Evolutionary conservation across 2,888 invertebrate genomes (phyloP), one percentile per base, ranked within the genome.

Genomic region (Cerceris rybyensis): DNA sequence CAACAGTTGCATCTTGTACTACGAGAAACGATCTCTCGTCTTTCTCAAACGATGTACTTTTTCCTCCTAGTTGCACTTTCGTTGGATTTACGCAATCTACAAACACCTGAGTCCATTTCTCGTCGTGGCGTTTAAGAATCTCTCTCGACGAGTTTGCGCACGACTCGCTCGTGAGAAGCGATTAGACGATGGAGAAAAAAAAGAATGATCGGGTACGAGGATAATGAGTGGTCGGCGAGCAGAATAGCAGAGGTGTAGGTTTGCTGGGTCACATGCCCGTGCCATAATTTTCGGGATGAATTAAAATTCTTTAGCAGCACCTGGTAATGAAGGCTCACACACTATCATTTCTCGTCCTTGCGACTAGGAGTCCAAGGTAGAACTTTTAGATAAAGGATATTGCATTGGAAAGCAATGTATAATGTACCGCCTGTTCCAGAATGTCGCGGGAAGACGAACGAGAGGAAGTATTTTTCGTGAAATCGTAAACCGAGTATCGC

Each of bases 221-320:
- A 83, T 83, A 83, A 83, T 83, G 81, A 83, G 75, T 69, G 69
- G 83, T 57, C 81, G 83, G 78, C 83, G 70, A 61, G 59, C 60
- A 70, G 72, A 80, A 80, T 80, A 78, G 72, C 72, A 75, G 64
- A 66, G 71, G 64, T 66, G 11, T n/a, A 43, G 60, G 43, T 16
- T 61, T 70, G 77, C 71, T 50, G 67, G 76, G 70, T 79, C 79
- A 80, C 82, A 82, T 80, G 82, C 80, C 63, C 75, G 72, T 80
- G 85, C 83, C 83, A 84, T 88, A 86, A 88, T 88, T 88, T 88
- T 86, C 78, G 80, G 81, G 72, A 81, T 77, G 81, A 88, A 88
- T 88, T 88, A 86, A 87, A 85, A 88, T 87, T 85, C 84, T 80
- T 84, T 74, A 79, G 50, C 80, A 66, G 71, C 82, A 75, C 63